Evolutionary conservation across 2,888 invertebrate genomes (phyloP), one percentile per base, ranked within the genome.

Genomic region (Drosophila affinis): DNA sequence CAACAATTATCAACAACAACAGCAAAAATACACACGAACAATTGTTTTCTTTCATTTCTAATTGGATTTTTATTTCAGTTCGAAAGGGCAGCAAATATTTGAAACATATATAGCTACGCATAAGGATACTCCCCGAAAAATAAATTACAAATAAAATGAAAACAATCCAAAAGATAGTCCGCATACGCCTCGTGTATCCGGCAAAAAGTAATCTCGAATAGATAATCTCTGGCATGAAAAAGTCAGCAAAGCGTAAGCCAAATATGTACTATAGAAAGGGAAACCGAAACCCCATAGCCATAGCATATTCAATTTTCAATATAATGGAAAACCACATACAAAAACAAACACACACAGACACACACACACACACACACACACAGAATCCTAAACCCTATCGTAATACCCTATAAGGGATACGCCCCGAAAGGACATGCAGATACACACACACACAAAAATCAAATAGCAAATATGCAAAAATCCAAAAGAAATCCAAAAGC

Each of bases 181-280:
- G 24, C 5, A 24, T 5, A 24, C 24, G 6, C 24, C 24, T 24
- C 24, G 60, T 53, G 18, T 71, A 52, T 71, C 58, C 52, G 27
- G 27, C 6, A 6, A 70, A 71, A 39, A 70, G 59, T 53, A 71
- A 69, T 71, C 61, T 59, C 61, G 56, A 56, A 60, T 55, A 82
- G 62, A 68, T 75, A 82, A 86, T 83, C 84, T 83, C 84, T 86
- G 84, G 76, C 83, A 68, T 83, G 69, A 75, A 60, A 75, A 76
- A 76, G 72, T 76, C 83, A 88, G 87, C 88, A 75, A 72, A 87
- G 88, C 83, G 69, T 75, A 87, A 83, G 83, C 88, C 83, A 87
- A 74, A 70, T 57, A 24, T 24, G 24, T 24, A 67, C 29, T 29
- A 29, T 29, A 29, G 29, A 49, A 69, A 86, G 39, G 39, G 39